Base-by-base conservation (phyloP, 2,797 vertebrate species). In the Poecilia velifera region DNA sequence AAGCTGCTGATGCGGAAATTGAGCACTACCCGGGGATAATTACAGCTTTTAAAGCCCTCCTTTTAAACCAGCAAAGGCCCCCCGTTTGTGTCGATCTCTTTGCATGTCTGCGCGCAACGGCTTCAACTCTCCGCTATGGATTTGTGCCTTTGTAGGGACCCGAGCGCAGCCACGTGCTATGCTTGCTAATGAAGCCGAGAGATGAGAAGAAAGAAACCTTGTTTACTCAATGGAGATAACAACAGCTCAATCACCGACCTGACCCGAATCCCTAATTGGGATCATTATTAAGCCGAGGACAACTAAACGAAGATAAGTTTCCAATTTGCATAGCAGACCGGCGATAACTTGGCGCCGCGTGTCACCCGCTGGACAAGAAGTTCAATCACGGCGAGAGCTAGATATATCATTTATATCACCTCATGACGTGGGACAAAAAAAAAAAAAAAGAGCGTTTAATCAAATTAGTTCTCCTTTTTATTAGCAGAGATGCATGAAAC, bases 201-300 rank as follows among this genome's bases (percentile, higher is more conserved):
- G 82, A 83, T 76, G 90, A 74, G 87, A 90, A 93, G 91, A 93
- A 92, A 93, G 87, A 87, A 87, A 90, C 86, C 91, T 92, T 94
- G 94, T 94, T 94, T 94, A 94, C 89, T 90, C 91, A 86, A 84
- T 79, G 80, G 85, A 88, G 92, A 95, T 94, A 95, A 94, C 92
- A 94, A 94, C 92, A 90, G 90, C 93, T 94, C 93, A 91, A 93
- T 94, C 93, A 92, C 84, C 85, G 66, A 84, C 93, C 87, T 91
- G 94, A 93, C 88, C 91, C 78, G 92, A 91, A 95, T 95, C 55
- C 86, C 82, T 94, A 94, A 95, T 94, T 93, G 89, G 82, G 70
- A 78, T 92, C 92, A 93, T 95, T 94, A 94, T 94, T 94, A 92
- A 91, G 87, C 83, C 14, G 62, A 80, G 78, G 89, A 91, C 92